Conservation (phyloP, 2,113 vertebrate genomes). For the Elephantulus edwardii region DNA sequence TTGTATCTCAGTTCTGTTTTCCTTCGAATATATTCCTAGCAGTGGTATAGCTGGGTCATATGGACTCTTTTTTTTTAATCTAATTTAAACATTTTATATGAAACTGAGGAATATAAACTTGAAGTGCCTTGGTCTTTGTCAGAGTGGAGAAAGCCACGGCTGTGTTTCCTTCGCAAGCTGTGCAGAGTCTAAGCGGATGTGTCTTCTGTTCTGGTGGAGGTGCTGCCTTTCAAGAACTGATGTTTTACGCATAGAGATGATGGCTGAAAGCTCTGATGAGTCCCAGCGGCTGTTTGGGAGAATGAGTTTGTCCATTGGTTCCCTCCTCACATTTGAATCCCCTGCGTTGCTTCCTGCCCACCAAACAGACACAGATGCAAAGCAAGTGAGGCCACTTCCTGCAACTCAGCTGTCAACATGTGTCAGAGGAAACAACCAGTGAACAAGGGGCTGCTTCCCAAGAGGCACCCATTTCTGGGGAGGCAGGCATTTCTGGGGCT, state of each 20-base stretch:
- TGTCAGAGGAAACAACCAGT: background rate
- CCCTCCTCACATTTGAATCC: constrained; percentile 31
- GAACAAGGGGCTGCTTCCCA: background rate
- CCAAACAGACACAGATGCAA: constrained; percentile 48
- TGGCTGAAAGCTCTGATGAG: background rate
- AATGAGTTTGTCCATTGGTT: background rate
- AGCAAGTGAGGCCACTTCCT: constrained; percentile 53
- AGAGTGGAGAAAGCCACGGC: background rate
- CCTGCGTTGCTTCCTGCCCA: constrained; percentile 44
- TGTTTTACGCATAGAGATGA: background rate
- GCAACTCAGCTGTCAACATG: constrained; percentile 32
- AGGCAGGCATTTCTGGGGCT: background rate
- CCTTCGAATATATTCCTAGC: too few species aligned
- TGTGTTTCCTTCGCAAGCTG: background rate
- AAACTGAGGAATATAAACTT: background rate
- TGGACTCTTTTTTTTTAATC: too few species aligned
- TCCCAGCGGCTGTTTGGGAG: constrained; percentile 28
- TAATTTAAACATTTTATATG: too few species aligned
- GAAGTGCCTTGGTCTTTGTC: background rate
- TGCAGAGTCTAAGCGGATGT: background rate
- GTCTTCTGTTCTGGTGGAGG: background rate
- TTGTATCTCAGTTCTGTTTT: too few species aligned
- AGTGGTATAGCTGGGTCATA: too few species aligned
- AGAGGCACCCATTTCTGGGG: background rate
- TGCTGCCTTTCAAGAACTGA: background rate